Conservation (phyloP, 1,140 invertebrate species). For the Daktulosphaira vitifoliae region DNA sequence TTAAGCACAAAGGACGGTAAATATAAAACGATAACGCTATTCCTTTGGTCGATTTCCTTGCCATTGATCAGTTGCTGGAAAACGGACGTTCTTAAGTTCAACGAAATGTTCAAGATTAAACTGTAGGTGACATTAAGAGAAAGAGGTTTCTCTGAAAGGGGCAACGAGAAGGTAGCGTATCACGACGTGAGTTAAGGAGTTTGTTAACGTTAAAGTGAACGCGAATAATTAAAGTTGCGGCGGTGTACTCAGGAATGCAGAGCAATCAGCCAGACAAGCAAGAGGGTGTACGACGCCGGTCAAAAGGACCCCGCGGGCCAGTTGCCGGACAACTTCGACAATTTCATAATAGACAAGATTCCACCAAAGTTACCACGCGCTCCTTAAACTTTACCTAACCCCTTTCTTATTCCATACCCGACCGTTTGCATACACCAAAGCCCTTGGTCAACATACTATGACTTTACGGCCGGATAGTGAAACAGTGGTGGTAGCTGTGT, state of each 20-base stretch:
- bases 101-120: constrained; percentile 27
- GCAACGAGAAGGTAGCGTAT: background rate
- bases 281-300: background rate
- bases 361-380: constrained; percentile 24
- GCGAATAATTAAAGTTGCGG: constrained; percentile 32
- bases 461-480: background rate
- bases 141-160: background rate
- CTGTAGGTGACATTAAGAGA: constrained; percentile 24
- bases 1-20: no score
- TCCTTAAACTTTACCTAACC: constrained; percentile 31
- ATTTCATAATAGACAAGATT: constrained; percentile 33
- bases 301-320: constrained; percentile 18
- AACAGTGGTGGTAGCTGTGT: background rate
- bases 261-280: constrained; percentile 21
- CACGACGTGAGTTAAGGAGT: constrained; percentile 29
- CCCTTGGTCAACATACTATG: background rate
- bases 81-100: constrained; percentile 21
- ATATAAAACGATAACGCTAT: no score
- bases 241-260: constrained; percentile 17
- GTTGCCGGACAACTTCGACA: constrained; percentile 28
- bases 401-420: background rate
- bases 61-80: no score
- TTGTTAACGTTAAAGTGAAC: constrained; percentile 34
- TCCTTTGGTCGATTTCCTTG: no score
- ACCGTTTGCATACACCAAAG: background rate